Evolutionary conservation across 1,140 invertebrate species (phyloP).

Genomic region (Episyrphus balteatus): DNA sequence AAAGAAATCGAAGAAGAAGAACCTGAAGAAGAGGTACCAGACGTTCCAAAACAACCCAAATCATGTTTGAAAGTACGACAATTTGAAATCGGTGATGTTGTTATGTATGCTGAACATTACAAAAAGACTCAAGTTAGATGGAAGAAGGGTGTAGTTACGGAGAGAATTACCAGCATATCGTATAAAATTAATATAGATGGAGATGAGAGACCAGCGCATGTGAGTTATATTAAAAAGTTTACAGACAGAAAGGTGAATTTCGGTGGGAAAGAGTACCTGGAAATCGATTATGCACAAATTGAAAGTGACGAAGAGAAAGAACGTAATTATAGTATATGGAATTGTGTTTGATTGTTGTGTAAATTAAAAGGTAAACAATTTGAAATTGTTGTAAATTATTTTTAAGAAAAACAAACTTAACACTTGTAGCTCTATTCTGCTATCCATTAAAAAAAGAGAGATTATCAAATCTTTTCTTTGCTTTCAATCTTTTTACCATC

Average conservation of each 20-base stretch:
- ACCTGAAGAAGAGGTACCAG: conserved; percentile 5
- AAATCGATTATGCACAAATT: conserved; percentile 33
- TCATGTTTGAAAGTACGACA: conserved; percentile 27
- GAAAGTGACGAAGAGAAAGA: conserved; percentile 29
- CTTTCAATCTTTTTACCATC: too few relatives aligned
- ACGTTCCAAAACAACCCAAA: conserved; percentile 14
- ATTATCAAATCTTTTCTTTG: too few relatives aligned
- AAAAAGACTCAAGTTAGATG: conserved; percentile 31
- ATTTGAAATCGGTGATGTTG: conserved; percentile 27
- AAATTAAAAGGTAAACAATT: background rate
- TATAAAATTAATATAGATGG: conserved; percentile 31
- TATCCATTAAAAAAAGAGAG: too few relatives aligned
- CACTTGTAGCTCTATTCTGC: too few relatives aligned
- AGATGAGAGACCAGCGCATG: conserved; percentile 28
- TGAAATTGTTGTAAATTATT: too few relatives aligned
- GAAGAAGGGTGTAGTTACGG: conserved; percentile 25
- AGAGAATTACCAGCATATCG: conserved; percentile 32
- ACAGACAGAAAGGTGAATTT: conserved; percentile 31
- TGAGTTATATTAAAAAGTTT: conserved; percentile 32
- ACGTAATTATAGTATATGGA: conserved; percentile 35
- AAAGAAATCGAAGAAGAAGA: conserved; percentile 19
- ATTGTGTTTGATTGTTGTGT: conserved; percentile 18
- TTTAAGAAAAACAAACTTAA: too few relatives aligned
- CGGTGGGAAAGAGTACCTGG: conserved; percentile 32
- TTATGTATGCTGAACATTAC: conserved; percentile 29